Base-by-base conservation (phyloP, 2,113 vertebrate genomes). In the Chloebia gouldiae region DNA sequence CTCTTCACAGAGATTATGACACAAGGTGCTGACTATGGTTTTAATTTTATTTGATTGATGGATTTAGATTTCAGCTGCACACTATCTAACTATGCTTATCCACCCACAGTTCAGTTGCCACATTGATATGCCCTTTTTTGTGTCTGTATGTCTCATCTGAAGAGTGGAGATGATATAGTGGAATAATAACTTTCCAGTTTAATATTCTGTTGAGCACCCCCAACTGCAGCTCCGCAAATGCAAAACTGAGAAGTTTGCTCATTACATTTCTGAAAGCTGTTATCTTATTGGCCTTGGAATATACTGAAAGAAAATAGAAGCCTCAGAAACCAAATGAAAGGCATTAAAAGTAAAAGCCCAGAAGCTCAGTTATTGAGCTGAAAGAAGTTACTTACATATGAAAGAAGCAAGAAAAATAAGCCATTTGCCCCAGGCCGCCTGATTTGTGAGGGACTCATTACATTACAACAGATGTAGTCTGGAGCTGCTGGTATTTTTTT, bases 11-110 rank as follows among this genome's bases (percentile, higher is more conserved):
- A 92, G 91, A 96, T 93, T 96, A 92, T 94, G 91, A 85, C 92
- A 95, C 77, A 89, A 94, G 92, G 65, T 96, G 93, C 93, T 96
- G 95, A 96, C 88, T 95, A 54, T 79, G 88, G 81, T 82, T 96
- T 97, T 97, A 96, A 96, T 97, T 95, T 95, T 85, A 85, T 81
- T 96, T 96, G 95, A 97, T 91, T 95, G 95, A 96, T 94, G 92
- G 92, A 93, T 92, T 89, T 88, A 63, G 81, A 95, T 95, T 96
- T 94, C 83, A 89, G 78, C 59, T 96, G 82, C 66, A 81, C 50
- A 27, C 65, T 92, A 76, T 90, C 89, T 94, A 63, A 54, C 87
- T 93, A 23, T 54, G 69, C 44, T 93, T 78, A 97, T 93, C 90
- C 93, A 88, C 88, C 79, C 83, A 94, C 93, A 78, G 76, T 68